Base-by-base conservation (phyloP, 2,113 vertebrate genomes). In the Pterocles gutturalis region DNA sequence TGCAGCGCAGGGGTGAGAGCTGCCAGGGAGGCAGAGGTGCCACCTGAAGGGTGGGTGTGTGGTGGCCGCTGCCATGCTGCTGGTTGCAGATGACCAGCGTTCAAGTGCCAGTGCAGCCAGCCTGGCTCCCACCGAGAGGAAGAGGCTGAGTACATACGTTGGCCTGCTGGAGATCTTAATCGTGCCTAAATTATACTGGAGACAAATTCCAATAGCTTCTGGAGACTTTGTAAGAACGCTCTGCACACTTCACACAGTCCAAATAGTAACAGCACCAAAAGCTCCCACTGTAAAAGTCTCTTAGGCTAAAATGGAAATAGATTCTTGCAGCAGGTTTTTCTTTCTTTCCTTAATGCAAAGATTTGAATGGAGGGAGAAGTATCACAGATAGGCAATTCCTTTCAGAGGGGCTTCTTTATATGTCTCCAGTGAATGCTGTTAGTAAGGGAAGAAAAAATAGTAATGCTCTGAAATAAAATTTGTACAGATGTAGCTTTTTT, bases 401-500 rank as follows among this genome's bases (percentile, higher is more conserved):
- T 96, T 86, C 88, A 71, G 58, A 78, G 71, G 21, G 9, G 11
- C 64, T 85, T 93, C 71, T 91, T 92, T 88, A 62, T 66, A 17
- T 82, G 91, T 65, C 61, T 72, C 54, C 33, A 4, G 51, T 93
- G 75, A 90, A 49, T 65, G 73, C 58, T 83, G 71, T 77, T 79
- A 72, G 93, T 88, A 85, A 91, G n/a, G 48, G 36, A 70, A 87
- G 53, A 76, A 97, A 95, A 97, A 93, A 91, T 94, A 93, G 65
- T 57, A 25, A 79, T 58, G 93, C 80, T 96, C 71, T 51, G 87
- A 96, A 95, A 76, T 83, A 81, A 89, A 92, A 87, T 65, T 41
- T 51, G 25, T 85, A 94, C 46, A 53, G 90, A 96, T 76, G 76
- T 65, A 69, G 94, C 67, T 84, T 83, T 88, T 87, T 95, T 71